Evolutionary conservation across 2,113 vertebrate species (phyloP), one percentile per base, ranked within the genome.

Genomic region (Alethe castanea): DNA sequence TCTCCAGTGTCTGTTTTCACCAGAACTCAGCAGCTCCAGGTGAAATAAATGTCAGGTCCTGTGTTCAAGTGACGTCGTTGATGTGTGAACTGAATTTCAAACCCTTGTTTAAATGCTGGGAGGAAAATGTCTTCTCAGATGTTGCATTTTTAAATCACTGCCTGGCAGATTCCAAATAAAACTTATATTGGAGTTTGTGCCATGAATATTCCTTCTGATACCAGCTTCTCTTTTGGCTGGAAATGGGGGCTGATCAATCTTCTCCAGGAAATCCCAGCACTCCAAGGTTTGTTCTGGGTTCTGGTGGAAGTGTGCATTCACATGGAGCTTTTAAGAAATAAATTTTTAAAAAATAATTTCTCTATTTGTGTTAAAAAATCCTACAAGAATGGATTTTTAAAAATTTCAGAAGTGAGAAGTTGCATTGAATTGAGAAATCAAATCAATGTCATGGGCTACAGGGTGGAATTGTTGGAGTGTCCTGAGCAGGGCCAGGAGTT

Each of bases 51-150:
- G 79, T 82, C 88, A 94, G 67, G 29, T 78, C 44, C 60, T 78
- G 33, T 93, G 80, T 74, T 90, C 80, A 17, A 44, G 64, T 7
- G 28, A 77, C 11, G 3, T 62, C 17, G 31, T 0, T 91, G 86
- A 74, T 70, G 69, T 94, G 91, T 95, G 94, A 94, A 81, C 79
- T 74, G 91, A 86, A 92, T 94, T 80, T 40, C 62, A 92, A 94
- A 64, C 53, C 40, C 25, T 45, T 88, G 64, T 86, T 93, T 74
- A 73, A 83, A 71, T 66, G 95, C 86, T 92, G 88, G 90, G n/a
- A 83, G 87, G 57, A 77, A 89, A 59, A 79, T 22, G 42, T 54
- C 74, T 81, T 48, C 93, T 76, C n/a, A 87, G 90, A 60, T 28
- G 87, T 64, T 65, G 61, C 36, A 33, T 86, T 88, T 94, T 79